Base-by-base conservation (phyloP, 2,797 vertebrate species). In the Cirrhinus molitorella region DNA sequence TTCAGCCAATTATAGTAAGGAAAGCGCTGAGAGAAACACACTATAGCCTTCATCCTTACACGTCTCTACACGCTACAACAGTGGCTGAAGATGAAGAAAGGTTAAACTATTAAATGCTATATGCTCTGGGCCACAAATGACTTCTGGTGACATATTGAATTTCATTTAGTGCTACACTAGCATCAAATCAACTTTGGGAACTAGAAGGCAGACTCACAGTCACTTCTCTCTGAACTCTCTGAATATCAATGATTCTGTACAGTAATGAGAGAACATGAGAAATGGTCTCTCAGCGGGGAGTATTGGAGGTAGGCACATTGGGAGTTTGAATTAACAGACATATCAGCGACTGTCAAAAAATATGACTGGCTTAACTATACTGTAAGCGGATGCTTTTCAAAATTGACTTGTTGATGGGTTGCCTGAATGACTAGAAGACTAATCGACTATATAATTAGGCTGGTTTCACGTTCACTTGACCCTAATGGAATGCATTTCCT, bases 91-190 rank as follows among this genome's bases (percentile, higher is more conserved):
- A 78, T 47, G 55, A 59, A 73, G 31, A 79, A 89, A 88, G 86
- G 83, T 88, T 82, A 85, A 80, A 72, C 80, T 70, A 81, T 84
- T 72, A 87, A 80, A 85, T 73, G 68, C 67, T 37, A 21, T 66
- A 73, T 76, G 71, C 83, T 85, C 73, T 40, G 47, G 45, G 72
- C 73, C 40, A 43, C 70, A 87, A 87, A 87, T 86, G 80, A 80
- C 83, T 85, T 81, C 82, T 83, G 80, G 49, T 80, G 78, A 84
- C 85, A 85, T 79, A 86, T 45, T 76, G 83, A 74, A 79, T 75
- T 88, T 83, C 55, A 85, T 88, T 88, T 85, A 88, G 83, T 51
- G 49, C 25, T 34, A 83, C 49, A 17, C 63, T 73, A 79, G 78
- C 68, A 71, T 81, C 73, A 73, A 82, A 81, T 84, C 87, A 81